Conservation (phyloP, 2,888 invertebrate genomes). For the Dasypogon diadema region DNA sequence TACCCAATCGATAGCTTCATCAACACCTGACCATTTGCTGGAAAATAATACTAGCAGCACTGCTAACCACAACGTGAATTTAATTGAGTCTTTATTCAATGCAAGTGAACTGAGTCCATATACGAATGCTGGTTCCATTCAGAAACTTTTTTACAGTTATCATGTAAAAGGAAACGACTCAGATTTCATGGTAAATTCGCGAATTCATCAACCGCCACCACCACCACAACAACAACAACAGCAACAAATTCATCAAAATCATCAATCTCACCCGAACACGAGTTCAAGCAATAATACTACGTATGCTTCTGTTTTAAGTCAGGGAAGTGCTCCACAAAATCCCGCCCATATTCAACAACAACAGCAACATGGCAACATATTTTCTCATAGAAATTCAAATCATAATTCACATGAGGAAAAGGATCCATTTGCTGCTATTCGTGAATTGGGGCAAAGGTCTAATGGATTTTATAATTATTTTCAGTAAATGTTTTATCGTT, state of each 20-base stretch:
- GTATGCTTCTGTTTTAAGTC: constrained; percentile 68
- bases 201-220: constrained; percentile 54
- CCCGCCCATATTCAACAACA: constrained; percentile 47
- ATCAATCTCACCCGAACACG: constrained; percentile 43
- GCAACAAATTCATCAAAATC: constrained; percentile 49
- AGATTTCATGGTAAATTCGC: constrained; percentile 30
- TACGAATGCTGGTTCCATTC: constrained; percentile 54
- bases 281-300: constrained; percentile 62
- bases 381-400: constrained; percentile 43
- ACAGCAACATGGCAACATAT: constrained; percentile 51
- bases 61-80: constrained; percentile 20
- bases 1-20: constrained; percentile 60
- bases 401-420: constrained; percentile 62
- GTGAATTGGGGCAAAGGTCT: constrained; percentile 70
- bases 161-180: constrained; percentile 53
- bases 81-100: constrained; percentile 54
- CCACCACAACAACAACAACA: constrained; percentile 57
- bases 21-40: constrained; percentile 61
- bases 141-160: constrained; percentile 55
- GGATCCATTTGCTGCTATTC: constrained; percentile 70
- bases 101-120: constrained; percentile 52
- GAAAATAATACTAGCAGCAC: constrained; percentile 54
- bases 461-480: constrained; percentile 73
- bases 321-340: constrained; percentile 59
- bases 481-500: constrained; percentile 64